Base-by-base conservation (phyloP, 2,797 vertebrate species). In the Miichthys miiuy region DNA sequence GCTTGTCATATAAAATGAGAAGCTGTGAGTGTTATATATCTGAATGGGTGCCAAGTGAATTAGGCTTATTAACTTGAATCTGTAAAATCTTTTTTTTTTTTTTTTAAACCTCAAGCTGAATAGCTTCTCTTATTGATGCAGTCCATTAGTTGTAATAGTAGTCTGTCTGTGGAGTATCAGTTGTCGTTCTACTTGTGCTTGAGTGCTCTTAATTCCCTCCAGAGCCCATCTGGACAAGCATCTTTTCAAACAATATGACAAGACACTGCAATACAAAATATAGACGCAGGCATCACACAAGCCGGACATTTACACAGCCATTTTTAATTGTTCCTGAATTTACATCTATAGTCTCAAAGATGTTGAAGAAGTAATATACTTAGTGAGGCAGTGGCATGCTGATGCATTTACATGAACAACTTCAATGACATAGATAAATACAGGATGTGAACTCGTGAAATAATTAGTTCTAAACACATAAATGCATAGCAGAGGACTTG, bases 141-240 rank as follows among this genome's bases (percentile, higher is more conserved):
- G 83, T 91, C 88, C 84, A 89, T 93, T 92, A 92, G 86, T 68
- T 88, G 85, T 81, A 86, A 90, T 87, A 88, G 82, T 80, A 87
- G 74, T 84, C 85, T 69, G 70, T 88, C 83, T 83, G 72, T 83
- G 74, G 84, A 87, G 89, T 89, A 93, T 92, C 88, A 87, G 77
- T 88, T 93, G 87, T 88, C 90, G 46, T 88, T 90, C 38, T 84
- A 55, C 75, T 78, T 84, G 77, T 84, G 81, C 85, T 86, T 90
- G 79, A 93, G 87, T 86, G 79, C 82, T 81, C 72, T 89, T 87
- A 81, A 89, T 88, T 89, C 85, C 89, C 88, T 66, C 64, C 73
- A 76, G 87, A 83, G 76, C 77, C 83, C 80, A 86, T 90, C 77
- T 90, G 83, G 82, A 91, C 75, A 54, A 82, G 68, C 54, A 79